Evolutionary conservation across 2,888 invertebrate genomes (phyloP), one percentile per base, ranked within the genome.

Genomic region (Epistrophe grossulariae): DNA sequence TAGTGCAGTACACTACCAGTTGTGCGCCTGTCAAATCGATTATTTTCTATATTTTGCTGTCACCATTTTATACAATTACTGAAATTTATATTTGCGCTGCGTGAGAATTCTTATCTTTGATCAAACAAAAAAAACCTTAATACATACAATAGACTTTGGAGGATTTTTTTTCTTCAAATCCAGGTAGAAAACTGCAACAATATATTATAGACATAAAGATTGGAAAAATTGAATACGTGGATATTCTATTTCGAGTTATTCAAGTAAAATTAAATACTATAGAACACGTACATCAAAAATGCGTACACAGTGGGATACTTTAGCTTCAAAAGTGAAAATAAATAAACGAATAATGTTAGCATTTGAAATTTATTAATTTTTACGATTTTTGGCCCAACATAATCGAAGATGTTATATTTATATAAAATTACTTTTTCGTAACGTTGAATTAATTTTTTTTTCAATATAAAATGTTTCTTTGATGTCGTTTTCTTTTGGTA

Each of bases 141-240:
- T n/a, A 59, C 0, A n/a, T 31, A 31, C 35, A 59, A 59, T 6
- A 59, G 35, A 4, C 35, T 59, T 59, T 35, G 17, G 17, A 59
- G 11, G 35, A 59, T 59, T 17, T 11, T 38, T 59, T 19, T 35
- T 35, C 1, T 10, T 15, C 24, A 55, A 28, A 59, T 17, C 35
- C 59, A 59, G 59, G 59, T 59, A 59, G 59, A 59, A 59, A 59
- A 59, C 6, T 59, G 59, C 59, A 59, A 59, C 59, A 59, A 17
- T 13, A n/a, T n/a, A n/a, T n/a, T n/a, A n/a, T n/a, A n/a, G n/a
- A n/a, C 17, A 17, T 15, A 59, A 59, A 35, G 57, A 57, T 57
- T 57, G 35, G 17, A 59, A 59, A 38, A 38, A 59, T 59, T 17
- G 17, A 59, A 59, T 59, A 35, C 35, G 11, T 55, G 15, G 55